Base-by-base conservation (phyloP, 2,888 invertebrate species). In the Sialis lutaria region DNA sequence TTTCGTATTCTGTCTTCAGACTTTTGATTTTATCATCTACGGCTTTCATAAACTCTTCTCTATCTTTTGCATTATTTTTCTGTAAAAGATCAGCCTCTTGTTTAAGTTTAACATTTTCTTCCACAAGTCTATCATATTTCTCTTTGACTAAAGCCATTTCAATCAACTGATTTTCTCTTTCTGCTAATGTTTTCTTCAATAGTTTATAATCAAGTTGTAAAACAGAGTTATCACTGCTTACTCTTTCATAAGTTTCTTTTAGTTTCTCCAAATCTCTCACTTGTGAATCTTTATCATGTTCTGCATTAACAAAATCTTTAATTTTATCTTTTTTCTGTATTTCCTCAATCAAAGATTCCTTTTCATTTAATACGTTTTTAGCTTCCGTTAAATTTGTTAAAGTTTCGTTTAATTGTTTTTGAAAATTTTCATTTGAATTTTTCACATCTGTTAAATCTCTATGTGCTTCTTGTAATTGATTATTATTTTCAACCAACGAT, bases 1-100 rank as follows among this genome's bases (percentile, higher is more conserved):
- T 72, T 56, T 82, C 84, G 58, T 84, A 78, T 57, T 82, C 82
- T 13, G 67, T 68, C 47, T 75, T 68, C 5, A 80, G 67, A 48
- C 77, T 75, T 48, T 68, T 64, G 6, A 67, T 64, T 52, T 67
- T 69, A 49, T 72, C 55, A 51, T 67, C 66, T 7, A 56, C 50
- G 35, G 42, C 32, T 46, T 57, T 52, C 10, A 60, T 55, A 55
- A 54, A 64, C 56, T 62, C 65, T 52, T 61, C 64, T 39, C 60
- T 58, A 47, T 65, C 66, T 45, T 60, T 57, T 6, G 53, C 51
- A 48, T 61, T 53, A 51, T 65, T 64, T 48, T 60, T 62, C 48
- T 61, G 62, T n/a, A 64, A 43, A 4, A 64, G 62, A 49, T 64
- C 63, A 4, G 62, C 52, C 51, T 66, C 64, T 4, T 59, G 58